Evolutionary conservation across 2,797 vertebrate species (phyloP).

Genomic region (Poecilia wingei): DNA sequence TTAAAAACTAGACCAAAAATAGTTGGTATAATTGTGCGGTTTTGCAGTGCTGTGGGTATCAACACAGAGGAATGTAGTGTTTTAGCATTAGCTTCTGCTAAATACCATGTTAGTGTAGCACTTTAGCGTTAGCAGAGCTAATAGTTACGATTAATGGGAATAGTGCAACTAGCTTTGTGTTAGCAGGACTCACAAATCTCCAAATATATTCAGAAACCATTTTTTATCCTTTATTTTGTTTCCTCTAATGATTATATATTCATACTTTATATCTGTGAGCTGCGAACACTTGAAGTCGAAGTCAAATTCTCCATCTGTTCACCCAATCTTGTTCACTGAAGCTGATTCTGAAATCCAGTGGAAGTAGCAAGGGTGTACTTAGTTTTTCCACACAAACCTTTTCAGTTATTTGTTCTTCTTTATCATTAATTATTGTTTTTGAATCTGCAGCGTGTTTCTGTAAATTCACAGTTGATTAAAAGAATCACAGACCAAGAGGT

Average conservation of each 20-base stretch:
- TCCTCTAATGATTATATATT: too few species aligned
- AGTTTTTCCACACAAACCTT: neutral
- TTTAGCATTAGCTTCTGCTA: neutral
- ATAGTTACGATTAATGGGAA: neutral
- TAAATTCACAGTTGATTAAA: neutral
- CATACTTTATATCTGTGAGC: neutral
- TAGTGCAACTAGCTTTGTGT: too few species aligned
- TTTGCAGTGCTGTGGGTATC: too few species aligned
- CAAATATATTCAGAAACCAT: too few species aligned
- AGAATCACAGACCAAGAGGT: neutral
- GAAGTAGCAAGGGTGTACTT: neutral
- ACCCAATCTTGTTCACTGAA: neutral
- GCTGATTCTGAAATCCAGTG: neutral
- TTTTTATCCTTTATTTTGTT: too few species aligned
- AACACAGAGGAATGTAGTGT: neutral
- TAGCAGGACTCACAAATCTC: too few species aligned
- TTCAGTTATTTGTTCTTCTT: neutral
- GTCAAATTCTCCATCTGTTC: neutral
- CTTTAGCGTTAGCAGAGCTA: neutral
- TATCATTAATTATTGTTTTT: neutral
- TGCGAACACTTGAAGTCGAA: neutral
- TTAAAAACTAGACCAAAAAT: too few species aligned
- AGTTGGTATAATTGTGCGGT: too few species aligned
- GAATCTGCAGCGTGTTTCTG: neutral
- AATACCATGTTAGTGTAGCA: neutral